Evolutionary conservation across 1,140 invertebrate genomes (phyloP), one percentile per base, ranked within the genome.

Genomic region (Papilio polyxenes): DNA sequence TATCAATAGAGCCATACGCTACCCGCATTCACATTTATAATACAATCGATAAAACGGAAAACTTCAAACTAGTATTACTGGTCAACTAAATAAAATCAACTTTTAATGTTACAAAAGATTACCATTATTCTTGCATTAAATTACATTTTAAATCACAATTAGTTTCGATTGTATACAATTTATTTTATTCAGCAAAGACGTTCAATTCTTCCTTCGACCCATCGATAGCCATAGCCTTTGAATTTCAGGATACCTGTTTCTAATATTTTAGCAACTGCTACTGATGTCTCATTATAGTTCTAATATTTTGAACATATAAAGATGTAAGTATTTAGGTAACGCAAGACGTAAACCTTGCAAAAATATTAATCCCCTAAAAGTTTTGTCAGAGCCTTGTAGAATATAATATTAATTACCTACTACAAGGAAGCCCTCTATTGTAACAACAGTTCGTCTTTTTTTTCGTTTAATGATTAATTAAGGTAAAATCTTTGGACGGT

Each of bases 1-100:
- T 72, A 72, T 72, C 65, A 72, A 72, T 72, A 72, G 62, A 65
- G 65, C 10, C 62, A 69, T 72, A 72, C 65, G 65, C 65, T 72
- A 72, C 65, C 65, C 65, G 65, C 65, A 72, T 72, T 72, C 65
- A 1, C 65, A 37, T 72, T 72, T 37, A 72, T 72, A 6, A 31
- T 37, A 40, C 37, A 72, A 72, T 72, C 65, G 31, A 72, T 72
- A 31, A 72, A 37, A 40, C 31, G 65, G 23, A 72, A 69, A 69
- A 37, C 23, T 69, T 69, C 37, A 15, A 72, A 72, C 31, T 37
- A 20, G 9, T 37, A 31, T 23, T 69, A 69, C 23, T 4, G 37
- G 13, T 31, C 10, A 23, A 72, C 13, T 15, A 72, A 72, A 72
- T 37, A 37, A 72, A 37, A 37, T 4, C 23, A 37, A 10, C 23